Conservation (phyloP, 2,888 invertebrate genomes). For the Colostygia pectinataria region DNA sequence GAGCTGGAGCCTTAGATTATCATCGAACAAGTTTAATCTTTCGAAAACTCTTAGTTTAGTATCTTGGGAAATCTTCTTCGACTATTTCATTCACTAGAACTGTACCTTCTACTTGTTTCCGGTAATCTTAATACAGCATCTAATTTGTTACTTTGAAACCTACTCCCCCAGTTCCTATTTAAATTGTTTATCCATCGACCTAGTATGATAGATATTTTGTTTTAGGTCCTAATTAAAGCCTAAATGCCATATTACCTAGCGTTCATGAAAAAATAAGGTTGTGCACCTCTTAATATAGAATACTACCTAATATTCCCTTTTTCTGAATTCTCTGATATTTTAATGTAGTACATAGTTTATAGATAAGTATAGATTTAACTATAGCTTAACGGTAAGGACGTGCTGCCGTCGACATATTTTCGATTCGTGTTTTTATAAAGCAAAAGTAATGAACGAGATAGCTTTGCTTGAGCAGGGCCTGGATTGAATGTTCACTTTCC, state of each 20-base stretch:
- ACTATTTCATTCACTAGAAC: conserved; percentile 38
- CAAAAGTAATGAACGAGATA: conserved; percentile 80
- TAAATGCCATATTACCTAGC: conserved; percentile 78
- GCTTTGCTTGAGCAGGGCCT: conserved; percentile 82
- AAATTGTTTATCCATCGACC: conserved; percentile 55
- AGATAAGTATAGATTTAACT: conserved; percentile 75
- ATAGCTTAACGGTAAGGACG: conserved; percentile 79
- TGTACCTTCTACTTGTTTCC: conserved; percentile 29
- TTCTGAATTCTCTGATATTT: conserved; percentile 83
- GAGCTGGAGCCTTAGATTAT: conserved; percentile 57
- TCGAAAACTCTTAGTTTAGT: conserved; percentile 50
- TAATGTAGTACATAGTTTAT: conserved; percentile 74
- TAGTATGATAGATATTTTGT: conserved; percentile 56
- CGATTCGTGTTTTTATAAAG: conserved; percentile 83
- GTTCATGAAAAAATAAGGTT: conserved; percentile 82
- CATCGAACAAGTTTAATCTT: conserved; percentile 58
- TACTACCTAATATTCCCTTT: conserved; percentile 76
- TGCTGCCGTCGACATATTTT: conserved; percentile 80
- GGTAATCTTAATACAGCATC: too few relatives aligned
- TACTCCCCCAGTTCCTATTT: conserved; percentile 73
- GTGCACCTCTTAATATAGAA: conserved; percentile 81
- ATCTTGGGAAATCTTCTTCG: conserved; percentile 47
- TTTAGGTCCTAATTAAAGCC: conserved; percentile 67
- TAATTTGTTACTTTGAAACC: conserved; percentile 43
- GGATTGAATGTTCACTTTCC: conserved; percentile 48